Base-by-base conservation (phyloP, 2,113 vertebrate genomes). In the Antennarius striatus region DNA sequence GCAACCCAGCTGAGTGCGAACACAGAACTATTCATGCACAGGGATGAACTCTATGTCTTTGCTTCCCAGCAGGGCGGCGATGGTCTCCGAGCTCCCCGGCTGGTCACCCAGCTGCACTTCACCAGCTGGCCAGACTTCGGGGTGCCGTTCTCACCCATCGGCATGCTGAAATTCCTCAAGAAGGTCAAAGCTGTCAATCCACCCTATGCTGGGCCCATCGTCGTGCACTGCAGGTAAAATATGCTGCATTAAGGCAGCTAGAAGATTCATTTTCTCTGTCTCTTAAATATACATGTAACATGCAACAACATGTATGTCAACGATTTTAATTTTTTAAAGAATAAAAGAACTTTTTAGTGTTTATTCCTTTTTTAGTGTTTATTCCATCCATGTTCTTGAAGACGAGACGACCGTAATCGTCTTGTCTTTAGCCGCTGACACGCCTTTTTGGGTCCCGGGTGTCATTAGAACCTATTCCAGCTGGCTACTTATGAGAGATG, bases 41-140 rank as follows among this genome's bases (percentile, higher is more conserved):
- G 32, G 42, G 43, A 17, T 75, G 13, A 68, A 63, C 55, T 40
- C 36, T 52, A 28, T 63, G 39, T 81, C 28, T 87, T 28, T 75
- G 52, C 50, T 68, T 70, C 81, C 32, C 85, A 92, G 91, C 95
- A 98, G 91, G 94, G 95, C 29, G 92, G 93, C 0, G 94, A 96
- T 0, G 94, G 96, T 45, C 93, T 91, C 59, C 95, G 96, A 79
- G 92, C 93, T 1, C 95, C 95, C 0, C 87, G 96, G 29, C 91
- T 96, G 0, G 92, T 99, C 54, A 98, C 95, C 0, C 98, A 99
- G 91, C 94, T 99, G 29, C 98, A 99, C 89, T 99, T 99, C 77
- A 99, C 98, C 90, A 97, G 98, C 93, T 99, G 98, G 98, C 98
- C 98, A 0, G 98, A 99, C 89, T 99, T 99, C 0, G 97, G 98